phyloP scores from a whole-genome alignment of 2,888 invertebrate species.

The Synergus laeviventris region DNA sequence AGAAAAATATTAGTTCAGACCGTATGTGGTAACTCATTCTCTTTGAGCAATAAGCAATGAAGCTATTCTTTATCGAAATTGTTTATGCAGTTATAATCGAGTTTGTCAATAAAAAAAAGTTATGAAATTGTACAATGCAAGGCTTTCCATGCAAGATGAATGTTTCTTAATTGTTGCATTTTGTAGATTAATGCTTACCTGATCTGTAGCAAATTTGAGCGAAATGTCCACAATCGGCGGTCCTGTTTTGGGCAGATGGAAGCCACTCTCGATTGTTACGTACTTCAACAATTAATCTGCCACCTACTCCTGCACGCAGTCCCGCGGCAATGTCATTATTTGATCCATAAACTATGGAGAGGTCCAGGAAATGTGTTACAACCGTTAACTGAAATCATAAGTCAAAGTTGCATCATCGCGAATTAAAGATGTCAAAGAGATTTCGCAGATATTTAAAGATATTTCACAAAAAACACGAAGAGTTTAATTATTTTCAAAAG shows the following conservation, averaged over 20 bases:
- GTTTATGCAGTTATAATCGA: background rate
- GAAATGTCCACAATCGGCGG: slow-evolving; percentile 80
- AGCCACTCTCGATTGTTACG: slow-evolving; percentile 83
- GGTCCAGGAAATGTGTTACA: slow-evolving; percentile 86
- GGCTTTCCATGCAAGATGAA: background rate
- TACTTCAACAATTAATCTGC: slow-evolving; percentile 80
- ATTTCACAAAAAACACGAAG: too few relatives aligned
- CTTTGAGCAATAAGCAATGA: too few relatives aligned
- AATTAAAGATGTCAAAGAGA: too few relatives aligned
- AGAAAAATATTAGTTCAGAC: too few relatives aligned
- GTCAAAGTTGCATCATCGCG: too few relatives aligned
- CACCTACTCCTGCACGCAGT: slow-evolving; percentile 83
- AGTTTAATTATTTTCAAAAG: background rate
- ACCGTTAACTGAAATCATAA: slow-evolving; percentile 78
- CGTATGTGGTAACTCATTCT: too few relatives aligned
- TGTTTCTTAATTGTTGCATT: background rate
- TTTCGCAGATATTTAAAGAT: too few relatives aligned
- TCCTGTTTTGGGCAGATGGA: slow-evolving; percentile 83
- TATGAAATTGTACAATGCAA: background rate
- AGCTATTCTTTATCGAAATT: too few relatives aligned
- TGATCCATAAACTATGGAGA: slow-evolving; percentile 89
- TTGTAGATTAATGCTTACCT: slow-evolving; percentile 77
- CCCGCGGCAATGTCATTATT: slow-evolving; percentile 81
- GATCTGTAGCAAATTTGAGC: slow-evolving; percentile 84
- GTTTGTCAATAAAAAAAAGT: background rate